Conservation (phyloP, 2,888 invertebrate species). For the Bhutanitis thaidina region DNA sequence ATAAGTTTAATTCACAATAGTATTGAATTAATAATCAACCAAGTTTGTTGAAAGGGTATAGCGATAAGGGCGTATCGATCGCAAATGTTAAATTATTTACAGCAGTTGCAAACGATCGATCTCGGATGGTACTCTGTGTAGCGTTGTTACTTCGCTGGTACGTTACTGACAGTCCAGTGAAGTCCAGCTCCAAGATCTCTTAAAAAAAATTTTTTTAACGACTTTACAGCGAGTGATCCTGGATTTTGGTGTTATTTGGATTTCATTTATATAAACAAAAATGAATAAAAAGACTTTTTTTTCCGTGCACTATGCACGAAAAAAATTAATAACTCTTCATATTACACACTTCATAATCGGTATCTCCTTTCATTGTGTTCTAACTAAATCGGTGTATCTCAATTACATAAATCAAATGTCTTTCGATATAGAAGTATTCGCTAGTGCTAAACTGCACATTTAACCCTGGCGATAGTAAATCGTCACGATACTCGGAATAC, state of each 20-base stretch:
- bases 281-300: too few relatives aligned
- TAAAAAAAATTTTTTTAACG: too few relatives aligned
- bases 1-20: not conserved
- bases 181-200: too few relatives aligned
- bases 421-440: not conserved
- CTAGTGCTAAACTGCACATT: constrained; percentile 7
- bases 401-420: constrained; percentile 1
- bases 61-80: constrained; percentile 40
- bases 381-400: not conserved
- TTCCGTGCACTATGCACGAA: too few relatives aligned
- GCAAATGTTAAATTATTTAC: constrained; percentile 44
- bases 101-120: constrained; percentile 26
- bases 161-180: too few relatives aligned
- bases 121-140: not conserved
- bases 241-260: too few relatives aligned
- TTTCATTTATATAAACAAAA: too few relatives aligned
- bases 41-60: constrained; percentile 27
- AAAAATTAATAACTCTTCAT: too few relatives aligned
- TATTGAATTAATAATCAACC: constrained; percentile 5
- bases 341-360: too few relatives aligned
- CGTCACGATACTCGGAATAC: constrained; percentile 36
- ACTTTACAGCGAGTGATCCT: too few relatives aligned
- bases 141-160: not conserved
- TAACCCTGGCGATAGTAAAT: constrained; percentile 38
- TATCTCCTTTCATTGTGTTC: not conserved